phyloP scores from a whole-genome alignment of 2,797 vertebrate species.

The Chaetophractus vellerosus region DNA sequence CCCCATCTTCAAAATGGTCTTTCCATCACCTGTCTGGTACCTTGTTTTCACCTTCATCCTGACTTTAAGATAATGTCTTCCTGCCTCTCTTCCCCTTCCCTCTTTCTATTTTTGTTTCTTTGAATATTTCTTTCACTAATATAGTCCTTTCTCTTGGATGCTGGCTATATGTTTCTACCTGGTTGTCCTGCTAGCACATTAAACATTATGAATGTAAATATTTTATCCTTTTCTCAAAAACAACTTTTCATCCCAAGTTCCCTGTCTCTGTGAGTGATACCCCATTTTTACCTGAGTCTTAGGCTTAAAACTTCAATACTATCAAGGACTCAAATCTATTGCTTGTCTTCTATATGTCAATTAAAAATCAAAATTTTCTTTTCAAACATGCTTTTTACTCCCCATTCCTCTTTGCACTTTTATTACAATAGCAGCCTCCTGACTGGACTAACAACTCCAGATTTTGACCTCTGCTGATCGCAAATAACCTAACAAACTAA shows the following conservation, averaged over 20 bases:
- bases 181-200: background rate
- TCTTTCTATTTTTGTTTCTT: slow-evolving; percentile 23
- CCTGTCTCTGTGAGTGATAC: background rate
- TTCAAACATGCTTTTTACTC: background rate
- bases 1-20: slow-evolving; percentile 14
- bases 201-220: background rate
- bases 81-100: background rate
- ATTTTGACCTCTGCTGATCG: slow-evolving; percentile 8
- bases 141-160: background rate
- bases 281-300: background rate
- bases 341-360: background rate
- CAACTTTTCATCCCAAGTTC: background rate
- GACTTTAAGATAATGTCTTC: background rate
- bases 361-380: background rate
- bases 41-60: slow-evolving; percentile 10
- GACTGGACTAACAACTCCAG: background rate
- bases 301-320: background rate
- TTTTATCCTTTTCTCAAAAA: slow-evolving; percentile 37
- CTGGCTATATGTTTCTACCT: background rate
- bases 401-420: background rate
- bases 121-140: slow-evolving; percentile 40
- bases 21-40: background rate
- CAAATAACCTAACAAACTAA: slow-evolving; percentile 33
- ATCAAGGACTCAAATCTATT: background rate
- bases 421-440: background rate